Conservation (phyloP, 2,113 vertebrate species). For the Sinocyclocheilus rhinocerous region DNA sequence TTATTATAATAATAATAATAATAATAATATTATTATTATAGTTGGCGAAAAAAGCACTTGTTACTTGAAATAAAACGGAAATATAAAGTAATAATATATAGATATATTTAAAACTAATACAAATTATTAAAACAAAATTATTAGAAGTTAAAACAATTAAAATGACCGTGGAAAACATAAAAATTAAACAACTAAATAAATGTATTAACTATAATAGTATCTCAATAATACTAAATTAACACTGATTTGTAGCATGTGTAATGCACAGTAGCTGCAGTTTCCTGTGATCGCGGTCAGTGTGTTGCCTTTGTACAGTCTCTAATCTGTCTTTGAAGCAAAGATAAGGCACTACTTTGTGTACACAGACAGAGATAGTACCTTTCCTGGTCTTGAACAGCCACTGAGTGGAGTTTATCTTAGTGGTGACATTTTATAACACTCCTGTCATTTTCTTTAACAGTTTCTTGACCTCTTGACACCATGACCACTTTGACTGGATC, state of each 20-base stretch:
- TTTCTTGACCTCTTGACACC: conserved; percentile 63
- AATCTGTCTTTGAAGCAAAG: not conserved
- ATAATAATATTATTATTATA: no score
- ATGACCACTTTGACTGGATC: conserved; percentile 79
- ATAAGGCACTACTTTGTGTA: not conserved
- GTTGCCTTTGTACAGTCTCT: not conserved
- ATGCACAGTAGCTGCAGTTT: conserved; percentile 1
- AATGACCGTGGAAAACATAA: not conserved
- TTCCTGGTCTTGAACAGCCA: not conserved
- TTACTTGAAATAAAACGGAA: not conserved
- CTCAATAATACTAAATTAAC: not conserved
- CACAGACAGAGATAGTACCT: not conserved
- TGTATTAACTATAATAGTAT: not conserved
- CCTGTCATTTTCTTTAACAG: conserved; percentile 56
- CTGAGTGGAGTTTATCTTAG: not conserved
- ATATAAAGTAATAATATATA: not conserved
- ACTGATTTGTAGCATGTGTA: not conserved
- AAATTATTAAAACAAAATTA: not conserved
- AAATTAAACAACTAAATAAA: no score
- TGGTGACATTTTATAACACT: not conserved
- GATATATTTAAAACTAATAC: no score
- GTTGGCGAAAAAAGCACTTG: not conserved
- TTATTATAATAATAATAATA: no score
- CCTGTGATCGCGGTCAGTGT: not conserved
- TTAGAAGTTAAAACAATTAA: not conserved